A percentile compares a stretch with the other conserved stretches of the same genome.
These are phyloP conservation scores for Pantherophis vulpinus DNA, from an alignment of 2,797 vertebrate species.

Conservation along the genomic window DNA sequence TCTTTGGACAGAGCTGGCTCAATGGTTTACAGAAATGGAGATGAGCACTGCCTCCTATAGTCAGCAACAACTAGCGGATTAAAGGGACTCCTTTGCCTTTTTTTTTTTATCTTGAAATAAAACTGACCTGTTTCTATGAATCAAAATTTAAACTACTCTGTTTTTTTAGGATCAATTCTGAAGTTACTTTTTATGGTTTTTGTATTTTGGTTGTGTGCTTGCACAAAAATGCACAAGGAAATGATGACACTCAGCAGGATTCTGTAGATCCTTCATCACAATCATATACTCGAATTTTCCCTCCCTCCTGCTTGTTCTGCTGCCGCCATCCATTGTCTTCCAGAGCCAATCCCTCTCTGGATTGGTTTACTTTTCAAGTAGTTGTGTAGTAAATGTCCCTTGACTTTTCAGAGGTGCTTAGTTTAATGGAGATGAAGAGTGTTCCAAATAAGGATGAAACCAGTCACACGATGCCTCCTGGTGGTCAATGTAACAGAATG, in stretches of 20 bases:
- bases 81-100: neutral
- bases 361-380: neutral
- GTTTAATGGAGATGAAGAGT: neutral
- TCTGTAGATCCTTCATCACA: neutral
- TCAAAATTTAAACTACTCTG: neutral
- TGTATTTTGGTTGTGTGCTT: neutral
- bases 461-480: neutral
- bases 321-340: neutral
- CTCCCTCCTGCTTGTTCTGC: neutral
- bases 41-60: neutral
- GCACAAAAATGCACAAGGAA: neutral
- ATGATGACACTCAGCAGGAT: neutral
- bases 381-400: neutral
- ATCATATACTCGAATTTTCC: neutral
- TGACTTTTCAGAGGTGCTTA: neutral
- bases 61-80: neutral
- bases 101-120: neutral
- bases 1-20: neutral
- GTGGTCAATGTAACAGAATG: neutral
- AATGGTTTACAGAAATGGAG: neutral
- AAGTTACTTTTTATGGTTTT: neutral
- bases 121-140: neutral
- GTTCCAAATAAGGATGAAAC: neutral
- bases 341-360: neutral
- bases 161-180: neutral